These are phyloP conservation scores for Heliopora coerulea DNA, from an alignment of 92 coral and sea anemone species.

Conservation along the genomic window DNA sequence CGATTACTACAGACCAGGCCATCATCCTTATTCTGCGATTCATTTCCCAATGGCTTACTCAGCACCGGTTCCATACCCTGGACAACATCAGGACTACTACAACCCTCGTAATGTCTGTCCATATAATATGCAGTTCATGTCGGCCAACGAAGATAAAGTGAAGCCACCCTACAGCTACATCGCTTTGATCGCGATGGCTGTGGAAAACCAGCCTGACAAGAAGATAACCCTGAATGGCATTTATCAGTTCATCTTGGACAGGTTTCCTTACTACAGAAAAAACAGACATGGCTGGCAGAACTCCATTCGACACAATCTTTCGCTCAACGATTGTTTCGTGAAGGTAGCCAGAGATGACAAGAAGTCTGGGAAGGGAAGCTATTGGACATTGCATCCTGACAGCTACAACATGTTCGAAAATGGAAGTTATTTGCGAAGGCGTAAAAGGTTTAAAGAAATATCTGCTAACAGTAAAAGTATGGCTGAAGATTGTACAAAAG, in stretches of 20 bases:
- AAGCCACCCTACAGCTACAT: conserved; percentile 98
- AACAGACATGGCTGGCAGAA: conserved; percentile 99
- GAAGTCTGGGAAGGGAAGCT: conserved; percentile 98
- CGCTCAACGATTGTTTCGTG: conserved; percentile 94
- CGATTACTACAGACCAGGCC: not conserved
- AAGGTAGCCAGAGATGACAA: conserved; percentile 98
- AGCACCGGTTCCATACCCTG: not conserved
- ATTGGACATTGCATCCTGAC: conserved; percentile 97
- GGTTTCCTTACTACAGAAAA: conserved; percentile 98
- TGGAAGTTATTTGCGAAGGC: conserved; percentile 88
- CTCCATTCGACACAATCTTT: conserved; percentile 97
- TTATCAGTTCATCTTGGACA: conserved; percentile 92
- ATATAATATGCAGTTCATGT: not conserved
- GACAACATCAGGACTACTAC: conserved; percentile 15
- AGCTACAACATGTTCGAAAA: conserved; percentile 99
- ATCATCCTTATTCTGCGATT: conserved; percentile 15
- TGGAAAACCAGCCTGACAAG: conserved; percentile 97
- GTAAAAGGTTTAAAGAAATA: conserved; percentile 91
- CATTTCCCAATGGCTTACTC: conserved; percentile 18
- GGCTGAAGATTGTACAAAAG: conserved; percentile 24
- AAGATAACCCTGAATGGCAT: conserved; percentile 95
- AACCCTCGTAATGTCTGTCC: conserved; percentile 1
- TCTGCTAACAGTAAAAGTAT: conserved; percentile 44
- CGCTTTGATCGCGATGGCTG: conserved; percentile 97
- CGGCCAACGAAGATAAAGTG: conserved; percentile 77